Evolutionary conservation across 2,113 vertebrate species (phyloP), one percentile per base, ranked within the genome.

Genomic region (Amazona guildingii): DNA sequence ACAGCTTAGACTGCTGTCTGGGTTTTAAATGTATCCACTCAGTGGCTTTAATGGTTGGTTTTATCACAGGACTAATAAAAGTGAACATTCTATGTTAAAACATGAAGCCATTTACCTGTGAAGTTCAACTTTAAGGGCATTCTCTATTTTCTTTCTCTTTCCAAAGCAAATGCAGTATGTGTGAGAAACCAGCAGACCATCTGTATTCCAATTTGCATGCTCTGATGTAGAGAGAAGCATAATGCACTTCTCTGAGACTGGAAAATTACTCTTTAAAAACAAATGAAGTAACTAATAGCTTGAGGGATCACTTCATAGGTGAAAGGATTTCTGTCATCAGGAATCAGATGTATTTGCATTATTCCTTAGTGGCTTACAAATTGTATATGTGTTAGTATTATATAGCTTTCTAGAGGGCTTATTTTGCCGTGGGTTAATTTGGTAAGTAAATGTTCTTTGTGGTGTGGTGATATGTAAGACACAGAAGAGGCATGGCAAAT

Each of bases 341-440:
- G 77, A 87, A 57, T 72, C 69, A 52, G 77, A 79, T 79, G 88
- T 94, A 91, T 96, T 88, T 95, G 94, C 94, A 94, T 95, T 96
- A 85, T 86, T 95, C 69, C 67, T 94, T 82, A 89, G 94, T 83
- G 95, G 86, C 89, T 89, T 75, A 51, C 37, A 76, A 94, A 73
- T 23, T 73, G 28, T 77, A 7, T 79, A 17, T 5, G 2, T 66
- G 15, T 66, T 69, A n/a, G 35, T 48, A 64, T 48, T 27, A 6
- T 17, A 57, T 24, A 66, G 8, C n/a, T 90, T 97, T 88, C 67
- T 51, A 23, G 41, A 83, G 86, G 52, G 25, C 39, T 85, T 78
- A 35, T 81, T 96, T 97, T 95, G 95, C 96, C 93, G 54, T 96
- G 96, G 92, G n/a, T 76, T 97, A 80, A 95, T 95, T 92, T 95